These are phyloP conservation scores for Scalopus aquaticus DNA, from an alignment of 2,113 vertebrate species.

Conservation along the genomic window DNA sequence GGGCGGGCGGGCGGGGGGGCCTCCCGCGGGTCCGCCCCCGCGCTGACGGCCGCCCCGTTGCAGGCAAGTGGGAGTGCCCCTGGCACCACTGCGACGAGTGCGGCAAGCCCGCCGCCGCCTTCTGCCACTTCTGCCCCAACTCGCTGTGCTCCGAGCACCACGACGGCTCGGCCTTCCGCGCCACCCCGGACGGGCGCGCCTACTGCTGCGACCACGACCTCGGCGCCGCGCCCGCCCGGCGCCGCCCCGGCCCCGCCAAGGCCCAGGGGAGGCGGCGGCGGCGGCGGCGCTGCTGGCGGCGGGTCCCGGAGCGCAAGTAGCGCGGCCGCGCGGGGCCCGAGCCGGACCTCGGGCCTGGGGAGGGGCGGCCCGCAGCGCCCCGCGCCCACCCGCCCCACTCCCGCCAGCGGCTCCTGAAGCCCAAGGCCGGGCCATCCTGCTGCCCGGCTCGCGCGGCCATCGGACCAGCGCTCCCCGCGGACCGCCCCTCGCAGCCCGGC, in stretches of 20 bases:
- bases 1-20: too few species aligned
- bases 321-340: slow-evolving; percentile 66
- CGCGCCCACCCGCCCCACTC: too few species aligned
- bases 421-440: too few species aligned
- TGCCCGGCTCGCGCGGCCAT: too few species aligned
- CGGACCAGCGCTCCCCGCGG: too few species aligned
- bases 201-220: slow-evolving; percentile 94
- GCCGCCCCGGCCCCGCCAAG: slow-evolving; percentile 74
- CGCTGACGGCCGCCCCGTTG: neutral
- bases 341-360: neutral
- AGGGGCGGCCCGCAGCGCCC: neutral
- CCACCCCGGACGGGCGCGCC: slow-evolving; percentile 86
- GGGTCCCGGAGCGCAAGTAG: slow-evolving; percentile 84
- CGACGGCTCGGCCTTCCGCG: slow-evolving; percentile 88
- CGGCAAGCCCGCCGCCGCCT: slow-evolving; percentile 93
- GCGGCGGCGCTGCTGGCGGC: slow-evolving; percentile 84
- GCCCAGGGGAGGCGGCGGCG: slow-evolving; percentile 83
- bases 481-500: too few species aligned
- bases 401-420: too few species aligned
- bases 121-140: slow-evolving; percentile 98
- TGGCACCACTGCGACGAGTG: slow-evolving; percentile 99
- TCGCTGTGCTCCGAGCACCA: slow-evolving; percentile 97
- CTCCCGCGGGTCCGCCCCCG: neutral
- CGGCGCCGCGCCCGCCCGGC: slow-evolving; percentile 83
- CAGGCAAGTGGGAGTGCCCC: slow-evolving; percentile 99